These are phyloP conservation scores for Sebastolobus alascanus DNA, from an alignment of 2,797 vertebrate genomes.

Conservation along the genomic window DNA sequence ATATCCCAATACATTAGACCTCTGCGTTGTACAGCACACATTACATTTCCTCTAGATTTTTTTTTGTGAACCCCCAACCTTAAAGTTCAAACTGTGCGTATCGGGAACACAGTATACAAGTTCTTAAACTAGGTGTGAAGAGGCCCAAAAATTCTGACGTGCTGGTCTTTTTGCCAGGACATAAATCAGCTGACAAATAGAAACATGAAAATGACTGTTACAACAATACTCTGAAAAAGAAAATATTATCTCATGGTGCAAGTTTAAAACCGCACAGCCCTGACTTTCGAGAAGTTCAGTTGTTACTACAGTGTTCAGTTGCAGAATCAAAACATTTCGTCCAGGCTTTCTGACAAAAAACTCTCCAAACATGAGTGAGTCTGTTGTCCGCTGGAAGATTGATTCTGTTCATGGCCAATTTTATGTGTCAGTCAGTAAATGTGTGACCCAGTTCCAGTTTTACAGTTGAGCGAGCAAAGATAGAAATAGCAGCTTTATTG, in stretches of 20 bases:
- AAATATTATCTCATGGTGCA: neutral
- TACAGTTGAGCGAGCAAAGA: conserved; percentile 13
- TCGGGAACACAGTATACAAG: no score
- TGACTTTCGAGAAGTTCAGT: neutral
- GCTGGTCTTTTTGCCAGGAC: neutral
- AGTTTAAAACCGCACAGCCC: neutral
- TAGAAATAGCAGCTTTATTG: conserved; percentile 12
- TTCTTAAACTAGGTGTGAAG: neutral
- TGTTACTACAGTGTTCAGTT: neutral
- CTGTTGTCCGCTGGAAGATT: conserved; percentile 2
- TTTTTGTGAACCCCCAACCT: no score
- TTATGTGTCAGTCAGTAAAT: conserved; percentile 24
- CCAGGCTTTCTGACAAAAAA: neutral
- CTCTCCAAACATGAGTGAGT: neutral
- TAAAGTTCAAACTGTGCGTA: no score
- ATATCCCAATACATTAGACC: no score
- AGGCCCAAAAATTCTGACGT: neutral
- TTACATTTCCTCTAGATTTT: no score
- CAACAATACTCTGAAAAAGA: neutral
- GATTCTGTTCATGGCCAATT: conserved; percentile 23
- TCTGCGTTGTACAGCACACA: no score
- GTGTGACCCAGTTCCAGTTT: conserved; percentile 43
- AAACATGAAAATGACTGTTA: neutral
- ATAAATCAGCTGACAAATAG: neutral
- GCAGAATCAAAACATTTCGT: neutral